Conservation (phyloP, 2,113 vertebrate species). For the Choloepus hoffmanni region DNA sequence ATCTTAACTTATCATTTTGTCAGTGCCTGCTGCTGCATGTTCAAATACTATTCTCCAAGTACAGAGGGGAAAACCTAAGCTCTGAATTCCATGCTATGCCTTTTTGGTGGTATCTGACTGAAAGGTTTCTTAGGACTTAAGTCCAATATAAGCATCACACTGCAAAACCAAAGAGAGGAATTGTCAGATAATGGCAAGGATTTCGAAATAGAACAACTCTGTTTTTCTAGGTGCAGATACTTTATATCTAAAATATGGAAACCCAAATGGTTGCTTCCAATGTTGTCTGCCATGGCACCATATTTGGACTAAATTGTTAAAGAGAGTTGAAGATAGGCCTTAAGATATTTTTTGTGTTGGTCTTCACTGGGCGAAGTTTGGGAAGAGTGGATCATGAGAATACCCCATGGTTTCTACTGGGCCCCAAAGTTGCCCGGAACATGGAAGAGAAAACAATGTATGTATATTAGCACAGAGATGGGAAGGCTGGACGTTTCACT, state of each 20-base stretch:
- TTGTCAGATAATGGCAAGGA: neutral
- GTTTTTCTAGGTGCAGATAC: neutral
- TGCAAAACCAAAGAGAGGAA: neutral
- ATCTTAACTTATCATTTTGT: neutral
- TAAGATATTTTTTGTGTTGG: neutral
- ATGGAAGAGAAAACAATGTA: neutral
- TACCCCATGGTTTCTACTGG: fast-evolving
- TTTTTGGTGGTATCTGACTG: neutral
- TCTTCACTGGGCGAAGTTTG: neutral
- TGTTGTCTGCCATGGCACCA: neutral
- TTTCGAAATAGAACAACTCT: neutral
- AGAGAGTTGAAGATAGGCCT: neutral
- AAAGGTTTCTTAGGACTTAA: neutral
- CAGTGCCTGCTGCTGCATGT: neutral
- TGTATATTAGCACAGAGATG: neutral
- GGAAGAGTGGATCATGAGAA: neutral
- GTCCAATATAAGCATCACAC: neutral
- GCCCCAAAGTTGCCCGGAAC: neutral
- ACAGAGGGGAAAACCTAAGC: neutral
- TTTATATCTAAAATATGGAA: neutral
- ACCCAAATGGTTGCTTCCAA: neutral
- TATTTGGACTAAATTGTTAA: neutral
- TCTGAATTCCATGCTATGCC: neutral
- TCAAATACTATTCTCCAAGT: slow-evolving; percentile 38
- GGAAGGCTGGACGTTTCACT: neutral